Conservation (phyloP, 2,113 vertebrate species). For the Petrocephalus zakoni region DNA sequence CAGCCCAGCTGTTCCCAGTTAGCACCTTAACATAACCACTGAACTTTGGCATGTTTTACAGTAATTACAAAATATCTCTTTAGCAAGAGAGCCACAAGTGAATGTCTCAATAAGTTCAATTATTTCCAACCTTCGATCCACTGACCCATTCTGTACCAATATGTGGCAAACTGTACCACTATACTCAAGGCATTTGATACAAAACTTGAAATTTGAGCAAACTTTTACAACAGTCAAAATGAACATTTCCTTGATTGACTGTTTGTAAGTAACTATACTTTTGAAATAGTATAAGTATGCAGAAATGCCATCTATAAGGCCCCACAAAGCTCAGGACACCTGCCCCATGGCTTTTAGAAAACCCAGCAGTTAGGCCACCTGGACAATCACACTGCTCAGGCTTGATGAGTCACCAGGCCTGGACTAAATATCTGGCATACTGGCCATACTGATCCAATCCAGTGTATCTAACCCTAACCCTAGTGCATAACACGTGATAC, state of each 20-base stretch:
- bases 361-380: background rate
- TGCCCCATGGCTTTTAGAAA: background rate
- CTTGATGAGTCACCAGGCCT: background rate
- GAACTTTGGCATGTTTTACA: conserved; percentile 28
- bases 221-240: background rate
- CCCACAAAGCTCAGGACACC: background rate
- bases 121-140: background rate
- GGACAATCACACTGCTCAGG: background rate
- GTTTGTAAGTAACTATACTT: background rate
- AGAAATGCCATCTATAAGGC: background rate
- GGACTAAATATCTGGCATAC: background rate
- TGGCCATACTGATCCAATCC: background rate
- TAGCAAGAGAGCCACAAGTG: background rate
- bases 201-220: background rate
- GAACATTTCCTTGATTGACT: background rate
- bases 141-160: background rate
- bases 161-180: background rate
- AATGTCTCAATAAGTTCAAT: background rate
- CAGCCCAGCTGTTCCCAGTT: conserved; percentile 22
- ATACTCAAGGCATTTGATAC: background rate
- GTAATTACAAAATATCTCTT: background rate
- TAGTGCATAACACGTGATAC: background rate
- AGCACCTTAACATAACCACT: conserved; percentile 21
- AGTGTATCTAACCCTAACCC: background rate
- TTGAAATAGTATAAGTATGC: background rate